Conservation (phyloP, 1,140 invertebrate species). For the Sipha flava region DNA sequence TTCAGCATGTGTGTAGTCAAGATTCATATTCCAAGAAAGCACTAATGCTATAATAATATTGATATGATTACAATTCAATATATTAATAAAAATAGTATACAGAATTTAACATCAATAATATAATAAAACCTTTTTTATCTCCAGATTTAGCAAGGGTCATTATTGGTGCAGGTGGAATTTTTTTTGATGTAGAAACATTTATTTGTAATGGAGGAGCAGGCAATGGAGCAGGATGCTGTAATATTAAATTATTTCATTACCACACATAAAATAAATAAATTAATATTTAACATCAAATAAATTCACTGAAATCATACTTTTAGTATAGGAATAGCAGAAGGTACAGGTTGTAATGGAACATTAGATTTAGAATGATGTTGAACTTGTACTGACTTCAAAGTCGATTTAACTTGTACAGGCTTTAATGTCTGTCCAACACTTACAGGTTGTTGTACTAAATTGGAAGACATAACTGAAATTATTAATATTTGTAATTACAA, state of each 20-base stretch:
- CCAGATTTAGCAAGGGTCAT: constrained; percentile 73
- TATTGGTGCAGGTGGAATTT: constrained; percentile 66
- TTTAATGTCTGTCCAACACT: too few species aligned
- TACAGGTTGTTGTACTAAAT: too few species aligned
- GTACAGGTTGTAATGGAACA: neutral
- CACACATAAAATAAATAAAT: neutral
- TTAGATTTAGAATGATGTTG: neutral
- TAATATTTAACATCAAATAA: too few species aligned
- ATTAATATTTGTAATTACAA: too few species aligned
- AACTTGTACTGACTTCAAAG: too few species aligned
- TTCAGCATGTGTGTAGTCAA: constrained; percentile 53
- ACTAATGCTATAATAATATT: constrained; percentile 59
- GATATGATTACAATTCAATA: too few species aligned
- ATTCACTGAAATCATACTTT: neutral
- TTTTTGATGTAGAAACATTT: constrained; percentile 52
- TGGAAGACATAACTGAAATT: neutral
- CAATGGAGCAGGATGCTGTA: constrained; percentile 66
- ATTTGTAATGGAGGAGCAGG: constrained; percentile 51
- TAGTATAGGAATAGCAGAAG: neutral
- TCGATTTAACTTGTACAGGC: neutral
- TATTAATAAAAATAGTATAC: neutral
- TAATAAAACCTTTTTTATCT: constrained; percentile 35
- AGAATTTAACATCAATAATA: neutral
- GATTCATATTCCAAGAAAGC: constrained; percentile 81
- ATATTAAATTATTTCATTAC: neutral